phyloP scores from a whole-genome alignment of 2,888 invertebrate species.

The Muscina levida region DNA sequence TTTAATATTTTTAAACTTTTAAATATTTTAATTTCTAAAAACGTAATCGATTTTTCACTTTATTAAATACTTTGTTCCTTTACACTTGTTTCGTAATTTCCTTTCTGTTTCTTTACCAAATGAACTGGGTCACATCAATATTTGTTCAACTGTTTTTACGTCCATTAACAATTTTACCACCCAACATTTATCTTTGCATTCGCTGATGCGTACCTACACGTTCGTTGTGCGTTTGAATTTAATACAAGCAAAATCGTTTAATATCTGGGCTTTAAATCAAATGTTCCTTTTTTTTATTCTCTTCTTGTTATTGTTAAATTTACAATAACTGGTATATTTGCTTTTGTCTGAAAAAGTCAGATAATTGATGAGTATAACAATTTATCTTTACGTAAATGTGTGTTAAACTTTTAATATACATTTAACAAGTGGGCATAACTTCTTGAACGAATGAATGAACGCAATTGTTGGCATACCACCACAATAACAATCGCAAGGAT shows the following conservation, averaged over 20 bases:
- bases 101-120: background rate
- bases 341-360: conserved; percentile 18
- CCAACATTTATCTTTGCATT: conserved; percentile 24
- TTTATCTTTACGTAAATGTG: conserved; percentile 54
- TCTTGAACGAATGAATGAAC: background rate
- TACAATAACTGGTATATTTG: conserved; percentile 25
- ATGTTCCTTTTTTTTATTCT: background rate
- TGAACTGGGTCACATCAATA: conserved; percentile 23
- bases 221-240: conserved; percentile 4
- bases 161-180: conserved; percentile 41
- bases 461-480: too few species aligned
- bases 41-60: too few species aligned
- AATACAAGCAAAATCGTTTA: background rate
- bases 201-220: background rate
- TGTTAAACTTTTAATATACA: conserved; percentile 49
- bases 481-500: too few species aligned
- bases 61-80: too few species aligned
- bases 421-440: conserved; percentile 29
- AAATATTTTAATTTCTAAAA: too few species aligned
- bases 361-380: conserved; percentile 54
- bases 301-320: background rate
- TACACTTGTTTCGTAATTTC: background rate
- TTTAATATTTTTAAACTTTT: too few species aligned
- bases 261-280: conserved; percentile 23
- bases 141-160: conserved; percentile 28